A percentile compares a stretch with the other conserved stretches of the same genome.
Conservation (phyloP, 1,140 invertebrate species). For the Radopholus similis region DNA sequence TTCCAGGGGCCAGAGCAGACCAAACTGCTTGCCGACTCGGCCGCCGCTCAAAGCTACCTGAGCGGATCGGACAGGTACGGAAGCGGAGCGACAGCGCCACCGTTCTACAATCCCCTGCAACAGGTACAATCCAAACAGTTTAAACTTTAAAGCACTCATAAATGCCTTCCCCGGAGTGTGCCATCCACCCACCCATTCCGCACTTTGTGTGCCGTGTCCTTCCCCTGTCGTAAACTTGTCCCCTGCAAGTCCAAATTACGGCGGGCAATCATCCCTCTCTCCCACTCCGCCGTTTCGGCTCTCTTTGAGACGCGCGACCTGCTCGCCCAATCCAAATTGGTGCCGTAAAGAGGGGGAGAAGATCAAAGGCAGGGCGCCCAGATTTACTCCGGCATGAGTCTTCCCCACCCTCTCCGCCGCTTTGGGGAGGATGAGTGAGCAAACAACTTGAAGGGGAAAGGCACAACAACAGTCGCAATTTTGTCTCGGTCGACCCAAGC, state of each 20-base stretch:
- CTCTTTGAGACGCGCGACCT: slow-evolving; percentile 1
- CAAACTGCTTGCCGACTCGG: not conserved
- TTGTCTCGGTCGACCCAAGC: not conserved
- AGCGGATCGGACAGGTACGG: not conserved
- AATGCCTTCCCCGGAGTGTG: not conserved
- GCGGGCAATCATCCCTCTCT: not conserved
- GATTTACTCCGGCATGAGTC: too few relatives aligned
- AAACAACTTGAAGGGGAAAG: not conserved
- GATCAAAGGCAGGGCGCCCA: not conserved
- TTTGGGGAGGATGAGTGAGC: not conserved
- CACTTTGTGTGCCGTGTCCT: not conserved
- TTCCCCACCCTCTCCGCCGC: too few relatives aligned
- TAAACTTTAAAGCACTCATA: not conserved
- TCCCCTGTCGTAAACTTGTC: not conserved
- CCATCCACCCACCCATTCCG: not conserved
- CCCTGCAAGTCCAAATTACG: not conserved
- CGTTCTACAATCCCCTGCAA: not conserved
- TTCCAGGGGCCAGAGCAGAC: not conserved
- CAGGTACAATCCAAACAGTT: not conserved
- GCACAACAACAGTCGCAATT: too few relatives aligned
- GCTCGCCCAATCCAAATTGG: not conserved
- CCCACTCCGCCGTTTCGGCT: not conserved
- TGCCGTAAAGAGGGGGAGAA: not conserved
- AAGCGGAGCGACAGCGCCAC: not conserved
- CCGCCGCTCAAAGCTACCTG: not conserved